Percentiles rank a stretch among this genome's conserved stretches.
These are phyloP conservation scores for Galbula dea DNA, from an alignment of 2,113 vertebrate species.

Conservation along the genomic window DNA sequence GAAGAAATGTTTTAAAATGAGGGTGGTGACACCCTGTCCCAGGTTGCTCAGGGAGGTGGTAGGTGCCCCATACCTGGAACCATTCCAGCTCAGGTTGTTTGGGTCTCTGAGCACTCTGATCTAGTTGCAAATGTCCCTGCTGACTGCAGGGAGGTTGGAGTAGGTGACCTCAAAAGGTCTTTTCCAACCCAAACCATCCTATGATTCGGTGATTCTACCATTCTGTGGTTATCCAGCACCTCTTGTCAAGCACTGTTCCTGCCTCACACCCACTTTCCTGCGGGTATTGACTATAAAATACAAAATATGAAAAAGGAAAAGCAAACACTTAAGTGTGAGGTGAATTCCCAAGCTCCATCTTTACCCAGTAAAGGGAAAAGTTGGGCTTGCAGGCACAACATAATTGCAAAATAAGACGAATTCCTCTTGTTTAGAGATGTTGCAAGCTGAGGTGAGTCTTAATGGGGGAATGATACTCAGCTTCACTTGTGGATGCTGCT, in stretches of 20 bases:
- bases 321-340: background rate
- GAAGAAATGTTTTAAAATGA: no score
- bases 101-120: no score
- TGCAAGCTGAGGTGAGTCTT: background rate
- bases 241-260: background rate
- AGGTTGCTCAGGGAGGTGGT: no score
- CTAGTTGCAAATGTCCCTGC: no score
- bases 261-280: background rate
- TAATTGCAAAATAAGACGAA: background rate
- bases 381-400: fast-evolving
- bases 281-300: no score
- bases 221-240: background rate
- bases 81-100: no score
- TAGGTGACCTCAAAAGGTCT: no score
- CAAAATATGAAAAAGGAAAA: background rate
- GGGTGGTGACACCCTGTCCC: no score
- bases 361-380: background rate
- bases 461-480: background rate
- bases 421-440: background rate
- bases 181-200: no score
- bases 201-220: no score
- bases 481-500: background rate
- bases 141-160: no score
- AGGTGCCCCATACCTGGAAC: no score
- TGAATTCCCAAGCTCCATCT: background rate